Evolutionary conservation across 1,140 invertebrate genomes (phyloP), one percentile per base, ranked within the genome.

Genomic region (Pseudobourletiella spinata): DNA sequence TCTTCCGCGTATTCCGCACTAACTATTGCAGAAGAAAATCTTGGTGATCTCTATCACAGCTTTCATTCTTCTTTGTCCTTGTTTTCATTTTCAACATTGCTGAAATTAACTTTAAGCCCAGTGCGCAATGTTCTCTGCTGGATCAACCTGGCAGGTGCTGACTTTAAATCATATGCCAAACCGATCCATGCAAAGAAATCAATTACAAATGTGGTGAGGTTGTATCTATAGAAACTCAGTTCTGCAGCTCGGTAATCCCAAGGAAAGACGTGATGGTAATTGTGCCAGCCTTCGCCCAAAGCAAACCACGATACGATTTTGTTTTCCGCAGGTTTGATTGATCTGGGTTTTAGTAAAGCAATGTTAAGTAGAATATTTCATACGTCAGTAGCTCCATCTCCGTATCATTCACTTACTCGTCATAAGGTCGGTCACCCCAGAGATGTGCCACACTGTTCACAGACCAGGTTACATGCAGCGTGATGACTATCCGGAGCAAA

Each of bases 221-320:
- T 68, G 57, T 78, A 77, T 22, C 28, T 39, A 6, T 71, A 72
- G 15, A 15, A 22, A 30, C 90, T 87, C 0, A 90, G 76, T 72
- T 91, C 89, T 14, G 87, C 79, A 2, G 89, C 84, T 72, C 89
- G 88, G 79, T 94, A 94, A 73, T 97, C 93, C 83, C 89, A 89
- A 0, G 94, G 94, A 78, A 96, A 97, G 0, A 87, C 86, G 76
- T 97, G 93, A 73, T 97, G 94, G 76, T 94, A 96, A 75, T 95
- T 96, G 73, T 95, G 91, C 84, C 88, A 94, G 1, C 91, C 91
- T 76, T 91, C 89, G 0, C 88, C 89, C 3, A 88, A 74, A 3
- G 86, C 84, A 28, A 86, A 78, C 0, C 88, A 50, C 0, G 87
- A 79, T 0, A 90, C 86, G 0, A 79, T 74, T 3, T 79, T 73